Conservation (phyloP, 2,888 invertebrate species). For the Dolichopus griseipennis region DNA sequence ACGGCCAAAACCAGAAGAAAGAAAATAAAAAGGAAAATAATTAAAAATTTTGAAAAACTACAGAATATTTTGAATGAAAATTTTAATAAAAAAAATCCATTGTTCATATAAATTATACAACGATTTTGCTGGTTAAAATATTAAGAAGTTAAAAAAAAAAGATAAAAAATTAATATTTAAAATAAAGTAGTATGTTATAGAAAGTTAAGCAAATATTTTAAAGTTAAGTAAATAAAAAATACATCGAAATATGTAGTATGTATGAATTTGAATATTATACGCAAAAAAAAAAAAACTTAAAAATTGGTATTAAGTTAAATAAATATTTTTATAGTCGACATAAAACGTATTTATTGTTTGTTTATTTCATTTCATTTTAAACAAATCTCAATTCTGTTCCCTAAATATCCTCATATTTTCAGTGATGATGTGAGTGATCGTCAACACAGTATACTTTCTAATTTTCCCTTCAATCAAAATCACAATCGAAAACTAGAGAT, state of each 20-base stretch:
- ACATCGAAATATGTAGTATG: slow-evolving; percentile 2
- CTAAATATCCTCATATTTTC: too few relatives aligned
- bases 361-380: too few relatives aligned
- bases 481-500: too few relatives aligned
- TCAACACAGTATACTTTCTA: too few relatives aligned
- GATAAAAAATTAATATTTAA: neutral
- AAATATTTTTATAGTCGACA: neutral
- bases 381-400: too few relatives aligned
- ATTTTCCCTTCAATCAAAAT: too few relatives aligned
- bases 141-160: neutral
- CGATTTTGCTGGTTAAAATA: neutral
- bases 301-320: slow-evolving; percentile 1
- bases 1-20: slow-evolving; percentile 59
- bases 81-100: neutral
- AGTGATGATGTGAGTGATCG: too few relatives aligned
- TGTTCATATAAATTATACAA: slow-evolving; percentile 6
- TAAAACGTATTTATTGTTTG: neutral
- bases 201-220: neutral
- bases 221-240: neutral
- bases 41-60: neutral
- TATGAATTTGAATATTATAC: neutral
- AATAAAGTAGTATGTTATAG: neutral
- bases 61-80: neutral
- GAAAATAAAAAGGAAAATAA: neutral
- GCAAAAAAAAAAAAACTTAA: neutral